Evolutionary conservation across 2,797 vertebrate species (phyloP), one percentile per base, ranked within the genome.

Genomic region (Leptatherina wallacei): DNA sequence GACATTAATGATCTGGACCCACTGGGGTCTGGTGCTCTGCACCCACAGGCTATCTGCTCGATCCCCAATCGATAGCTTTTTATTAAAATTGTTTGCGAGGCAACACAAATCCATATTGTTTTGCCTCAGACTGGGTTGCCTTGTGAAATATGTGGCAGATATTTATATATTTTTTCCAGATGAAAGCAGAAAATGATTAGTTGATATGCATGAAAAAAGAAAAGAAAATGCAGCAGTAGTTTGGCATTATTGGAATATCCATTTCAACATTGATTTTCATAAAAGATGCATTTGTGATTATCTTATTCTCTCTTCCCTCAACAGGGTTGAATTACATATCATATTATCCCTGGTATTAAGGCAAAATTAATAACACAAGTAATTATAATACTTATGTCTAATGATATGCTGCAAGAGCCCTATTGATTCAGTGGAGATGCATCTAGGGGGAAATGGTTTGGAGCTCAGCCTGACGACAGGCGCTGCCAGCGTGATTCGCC

Each of bases 51-150:
- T 83, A 82, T 81, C 79, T 81, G 83, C 93, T 94, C 93, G 77
- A 94, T 94, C 84, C 80, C 80, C 88, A 86, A 95, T 96, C 95
- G 85, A 96, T 95, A 93, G 85, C 93, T 95, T 95, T 95, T 95
- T 95, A 95, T 95, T 96, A 95, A 95, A 95, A 95, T 94, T 93
- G 93, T 95, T 95, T 93, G 92, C 89, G 80, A 92, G 92, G 92
- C 92, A 93, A 94, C 94, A 93, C 93, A 95, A 94, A 95, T 95
- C 94, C 91, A 95, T 95, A 93, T 89, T 93, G 92, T 94, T 94
- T 93, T 94, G 87, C 90, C 90, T 92, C 72, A 71, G 85, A 89
- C 86, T 71, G 81, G 83, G 81, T 63, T 65, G 68, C 62, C 82
- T 56, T 89, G 91, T 92, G 91, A 92, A 93, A 93, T 89, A 93